Evolutionary conservation across 2,888 invertebrate genomes (phyloP).

Genomic region (Diogma glabrata): DNA sequence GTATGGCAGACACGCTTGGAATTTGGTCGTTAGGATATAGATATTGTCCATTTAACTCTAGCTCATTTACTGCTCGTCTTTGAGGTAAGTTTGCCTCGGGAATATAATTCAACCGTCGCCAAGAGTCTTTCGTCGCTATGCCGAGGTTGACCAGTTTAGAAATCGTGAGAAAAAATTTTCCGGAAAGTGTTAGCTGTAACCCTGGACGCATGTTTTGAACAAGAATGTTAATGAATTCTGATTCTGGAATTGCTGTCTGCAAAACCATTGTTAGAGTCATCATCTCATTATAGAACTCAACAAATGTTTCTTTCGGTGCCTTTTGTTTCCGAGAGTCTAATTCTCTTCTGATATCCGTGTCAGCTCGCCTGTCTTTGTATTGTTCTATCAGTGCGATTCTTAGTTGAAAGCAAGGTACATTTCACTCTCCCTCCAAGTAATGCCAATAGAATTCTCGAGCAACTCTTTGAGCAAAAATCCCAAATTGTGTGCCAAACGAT

Average conservation of each 20-base stretch:
- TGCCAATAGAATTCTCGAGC: neutral
- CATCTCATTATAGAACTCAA: neutral
- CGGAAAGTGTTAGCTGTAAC: neutral
- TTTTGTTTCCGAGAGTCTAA: neutral
- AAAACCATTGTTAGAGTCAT: neutral
- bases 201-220: neutral
- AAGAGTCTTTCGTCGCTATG: neutral
- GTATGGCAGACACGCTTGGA: neutral
- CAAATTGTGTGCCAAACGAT: neutral
- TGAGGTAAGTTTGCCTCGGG: neutral
- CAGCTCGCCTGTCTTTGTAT: neutral
- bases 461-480: neutral
- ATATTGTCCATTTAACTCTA: neutral
- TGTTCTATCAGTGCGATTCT: neutral
- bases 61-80: neutral
- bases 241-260: neutral
- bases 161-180: neutral
- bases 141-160: neutral
- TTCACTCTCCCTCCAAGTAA: neutral
- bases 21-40: neutral
- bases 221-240: neutral
- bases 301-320: neutral
- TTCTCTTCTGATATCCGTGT: neutral
- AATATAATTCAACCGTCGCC: neutral
- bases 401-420: neutral